These are phyloP conservation scores for Musca domestica DNA, from an alignment of 1,140 invertebrate genomes.

Conservation along the genomic window DNA sequence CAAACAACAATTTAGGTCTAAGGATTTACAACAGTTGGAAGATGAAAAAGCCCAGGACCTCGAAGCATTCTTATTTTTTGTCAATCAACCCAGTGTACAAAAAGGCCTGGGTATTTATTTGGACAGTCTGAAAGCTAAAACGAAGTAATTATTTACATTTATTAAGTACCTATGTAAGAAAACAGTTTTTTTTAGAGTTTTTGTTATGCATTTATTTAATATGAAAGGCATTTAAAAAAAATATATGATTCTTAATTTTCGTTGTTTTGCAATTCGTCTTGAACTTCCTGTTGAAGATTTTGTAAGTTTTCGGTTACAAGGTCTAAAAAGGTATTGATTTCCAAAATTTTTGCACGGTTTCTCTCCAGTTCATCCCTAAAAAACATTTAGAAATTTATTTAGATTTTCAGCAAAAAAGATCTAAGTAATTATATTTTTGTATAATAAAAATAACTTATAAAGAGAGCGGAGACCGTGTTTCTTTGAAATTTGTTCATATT, in stretches of 20 bases:
- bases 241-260: constrained; percentile 23
- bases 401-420: no score
- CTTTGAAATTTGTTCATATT: no score
- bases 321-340: constrained; percentile 79
- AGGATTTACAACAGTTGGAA: constrained; percentile 58
- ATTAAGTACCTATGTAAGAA: neutral
- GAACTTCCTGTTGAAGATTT: constrained; percentile 33
- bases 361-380: constrained; percentile 71
- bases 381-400: constrained; percentile 20
- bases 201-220: constrained; percentile 9
- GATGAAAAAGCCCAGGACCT: constrained; percentile 64
- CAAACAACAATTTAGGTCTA: constrained; percentile 63
- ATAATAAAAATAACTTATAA: no score
- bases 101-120: constrained; percentile 68
- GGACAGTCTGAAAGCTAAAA: constrained; percentile 67
- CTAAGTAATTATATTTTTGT: no score
- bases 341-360: constrained; percentile 72
- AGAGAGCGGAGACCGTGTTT: no score
- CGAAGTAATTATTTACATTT: constrained; percentile 29
- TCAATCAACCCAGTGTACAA: constrained; percentile 66
- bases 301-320: constrained; percentile 61
- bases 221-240: neutral
- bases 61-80: constrained; percentile 60
- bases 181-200: neutral
- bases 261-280: constrained; percentile 29